Evolutionary conservation across 35 echinoderm and acorn worm species (phyloP).

Genomic region (Hemicentrotus pulcherrimus): DNA sequence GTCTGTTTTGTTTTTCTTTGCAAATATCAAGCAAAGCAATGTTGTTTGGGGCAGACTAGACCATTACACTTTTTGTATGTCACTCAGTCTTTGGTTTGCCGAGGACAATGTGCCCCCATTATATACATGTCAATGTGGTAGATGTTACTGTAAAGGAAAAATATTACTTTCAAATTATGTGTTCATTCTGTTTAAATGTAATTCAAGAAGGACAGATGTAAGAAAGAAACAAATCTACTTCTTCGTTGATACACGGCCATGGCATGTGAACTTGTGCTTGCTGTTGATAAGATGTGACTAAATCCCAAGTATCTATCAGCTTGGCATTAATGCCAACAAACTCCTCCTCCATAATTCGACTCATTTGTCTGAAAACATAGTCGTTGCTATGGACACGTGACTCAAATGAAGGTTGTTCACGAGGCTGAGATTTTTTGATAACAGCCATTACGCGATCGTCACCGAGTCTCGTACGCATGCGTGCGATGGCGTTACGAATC

Average conservation of each 20-base stretch:
- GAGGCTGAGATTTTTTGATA: conserved; percentile 23
- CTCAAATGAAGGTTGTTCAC: not conserved
- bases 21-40: no score
- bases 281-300: not conserved
- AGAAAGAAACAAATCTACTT: conserved; percentile 36
- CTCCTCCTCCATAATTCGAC: conserved; percentile 21
- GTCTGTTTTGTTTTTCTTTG: no score
- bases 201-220: conserved; percentile 32
- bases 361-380: conserved; percentile 37
- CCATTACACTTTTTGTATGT: no score
- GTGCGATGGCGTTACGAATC: conserved; percentile 32
- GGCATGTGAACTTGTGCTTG: not conserved
- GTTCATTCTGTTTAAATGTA: not conserved
- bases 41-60: no score
- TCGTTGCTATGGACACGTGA: conserved; percentile 33
- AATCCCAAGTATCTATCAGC: conserved; percentile 36
- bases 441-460: conserved; percentile 17
- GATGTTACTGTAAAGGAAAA: no score
- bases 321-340: conserved; percentile 25
- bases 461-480: conserved; percentile 24
- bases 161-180: no score
- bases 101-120: no score
- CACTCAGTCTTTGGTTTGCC: no score
- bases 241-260: conserved; percentile 39
- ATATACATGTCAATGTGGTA: no score